Conservation (phyloP, 2,113 vertebrate genomes). For the Protomyctophum bolini region DNA sequence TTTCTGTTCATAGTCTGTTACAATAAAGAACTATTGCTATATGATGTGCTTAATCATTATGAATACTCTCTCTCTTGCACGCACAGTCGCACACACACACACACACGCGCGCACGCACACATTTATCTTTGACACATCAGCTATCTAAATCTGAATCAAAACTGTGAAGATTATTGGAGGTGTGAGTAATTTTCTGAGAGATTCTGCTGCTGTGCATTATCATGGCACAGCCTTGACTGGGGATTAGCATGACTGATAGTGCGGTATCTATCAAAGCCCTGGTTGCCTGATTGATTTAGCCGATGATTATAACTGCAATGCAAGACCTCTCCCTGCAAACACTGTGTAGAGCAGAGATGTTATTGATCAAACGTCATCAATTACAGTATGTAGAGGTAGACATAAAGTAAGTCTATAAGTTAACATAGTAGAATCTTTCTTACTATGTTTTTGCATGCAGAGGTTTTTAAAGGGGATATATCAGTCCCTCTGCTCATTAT, state of each 20-base stretch:
- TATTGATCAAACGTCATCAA: neutral
- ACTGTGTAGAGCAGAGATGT: neutral
- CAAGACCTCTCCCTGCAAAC: neutral
- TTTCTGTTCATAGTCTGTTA: conserved; percentile 34
- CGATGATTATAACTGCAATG: neutral
- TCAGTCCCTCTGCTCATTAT: conserved; percentile 47
- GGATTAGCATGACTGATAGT: neutral
- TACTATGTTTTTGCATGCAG: conserved; percentile 21
- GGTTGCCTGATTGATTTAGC: neutral
- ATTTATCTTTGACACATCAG: neutral
- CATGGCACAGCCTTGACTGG: neutral
- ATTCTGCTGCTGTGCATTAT: neutral
- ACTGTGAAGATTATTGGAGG: neutral
- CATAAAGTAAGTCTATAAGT: conserved; percentile 52
- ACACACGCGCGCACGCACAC: neutral
- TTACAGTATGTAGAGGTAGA: conserved; percentile 4
- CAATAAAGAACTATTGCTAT: neutral
- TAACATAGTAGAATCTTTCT: conserved; percentile 19
- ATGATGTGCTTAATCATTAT: neutral
- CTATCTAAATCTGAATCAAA: neutral
- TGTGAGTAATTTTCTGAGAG: neutral
- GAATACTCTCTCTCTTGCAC: neutral
- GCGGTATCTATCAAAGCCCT: neutral
- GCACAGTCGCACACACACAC: neutral
- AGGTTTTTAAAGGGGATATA: conserved; percentile 28